Base-by-base conservation (phyloP, 92 coral and sea anemone genomes). In the Desmophyllum pertusum region DNA sequence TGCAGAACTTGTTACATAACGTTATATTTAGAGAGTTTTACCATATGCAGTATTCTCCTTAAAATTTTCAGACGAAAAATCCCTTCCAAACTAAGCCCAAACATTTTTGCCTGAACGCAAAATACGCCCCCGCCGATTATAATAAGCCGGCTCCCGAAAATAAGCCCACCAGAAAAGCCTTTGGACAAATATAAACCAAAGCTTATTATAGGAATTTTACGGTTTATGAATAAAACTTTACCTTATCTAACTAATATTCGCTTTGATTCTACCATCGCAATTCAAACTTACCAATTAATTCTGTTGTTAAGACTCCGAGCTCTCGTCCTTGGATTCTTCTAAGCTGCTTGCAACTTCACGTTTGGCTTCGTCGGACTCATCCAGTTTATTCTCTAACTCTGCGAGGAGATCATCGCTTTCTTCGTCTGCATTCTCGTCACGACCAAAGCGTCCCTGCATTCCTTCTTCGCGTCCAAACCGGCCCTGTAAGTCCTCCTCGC, bases 381-480 rank as follows among this genome's bases (percentile, higher is more conserved):
- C 70, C 50, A 81, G 75, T 23, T 37, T 39, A 23, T 81, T 38
- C 77, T 74, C 79, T 23, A 71, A 29, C 57, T 87, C 79, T 64
- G 68, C 70, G 27, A 82, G 68, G 59, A 37, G 42, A 25, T 72
- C 79, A 29, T 82, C 76, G 41, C 50, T 66, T 10, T 41, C 83
- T 27, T 69, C 67, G 27, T 80, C 76, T 8, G 75, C 51, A 39
- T 43, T 70, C 8, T 79, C 72, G 29, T 86, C 90, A 27, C 88
- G 81, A 1, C 91, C 91, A 72, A 88, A 88, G 66, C 91, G 88
- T 70, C 89, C 92, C 48, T 84, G 92, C 1, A 25, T 59, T 59
- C 64, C 66, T 67, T 75, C 82, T 18, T 73, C 87, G 1, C 81
- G 36, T 5, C 88, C 88, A 37, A 84, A 84, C 25, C 82, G 69